Percentiles rank a stretch among this genome's conserved stretches.
Evolutionary conservation across 1,140 invertebrate genomes (phyloP).

Genomic region (Drosophila busckii): DNA sequence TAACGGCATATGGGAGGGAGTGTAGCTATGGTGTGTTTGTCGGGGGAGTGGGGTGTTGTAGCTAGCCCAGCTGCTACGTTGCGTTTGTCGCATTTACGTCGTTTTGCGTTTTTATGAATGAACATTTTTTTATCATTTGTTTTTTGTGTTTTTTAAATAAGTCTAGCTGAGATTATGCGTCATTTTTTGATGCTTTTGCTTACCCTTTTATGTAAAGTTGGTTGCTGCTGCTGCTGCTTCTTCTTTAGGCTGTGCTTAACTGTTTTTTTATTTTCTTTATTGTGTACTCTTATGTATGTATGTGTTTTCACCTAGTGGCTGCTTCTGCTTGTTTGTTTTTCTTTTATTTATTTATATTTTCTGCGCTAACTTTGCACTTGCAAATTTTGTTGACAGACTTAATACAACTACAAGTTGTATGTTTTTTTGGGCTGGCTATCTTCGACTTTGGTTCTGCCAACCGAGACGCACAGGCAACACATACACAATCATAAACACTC

Average conservation of each 20-base stretch:
- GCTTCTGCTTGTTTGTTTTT: no score
- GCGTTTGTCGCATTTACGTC: no score
- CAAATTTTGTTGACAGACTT: conserved; percentile 36
- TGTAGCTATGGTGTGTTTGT: background rate
- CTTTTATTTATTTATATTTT: conserved; percentile 9
- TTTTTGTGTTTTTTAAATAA: no score
- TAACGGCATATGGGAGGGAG: no score
- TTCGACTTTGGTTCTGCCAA: conserved; percentile 21
- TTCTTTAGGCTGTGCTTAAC: background rate
- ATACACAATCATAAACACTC: background rate
- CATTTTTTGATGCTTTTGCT: conserved; percentile 5
- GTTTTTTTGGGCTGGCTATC: conserved; percentile 26
- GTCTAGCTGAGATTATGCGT: conserved; percentile 5
- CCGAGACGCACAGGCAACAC: conserved; percentile 16
- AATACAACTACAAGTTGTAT: conserved; percentile 25
- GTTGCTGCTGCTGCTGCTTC: conserved; percentile 1
- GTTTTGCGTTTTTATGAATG: conserved; percentile 54
- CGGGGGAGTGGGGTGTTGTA: background rate
- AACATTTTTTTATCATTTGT: conserved; percentile 18
- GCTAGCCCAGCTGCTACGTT: conserved; percentile 7
- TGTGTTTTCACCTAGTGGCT: no score
- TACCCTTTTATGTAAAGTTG: conserved; percentile 12
- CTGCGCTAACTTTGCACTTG: conserved; percentile 22
- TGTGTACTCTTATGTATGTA: background rate
- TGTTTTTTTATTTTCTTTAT: conserved; percentile 3